phyloP scores from a whole-genome alignment of 1,140 invertebrate species.

The Bombyx mori region DNA sequence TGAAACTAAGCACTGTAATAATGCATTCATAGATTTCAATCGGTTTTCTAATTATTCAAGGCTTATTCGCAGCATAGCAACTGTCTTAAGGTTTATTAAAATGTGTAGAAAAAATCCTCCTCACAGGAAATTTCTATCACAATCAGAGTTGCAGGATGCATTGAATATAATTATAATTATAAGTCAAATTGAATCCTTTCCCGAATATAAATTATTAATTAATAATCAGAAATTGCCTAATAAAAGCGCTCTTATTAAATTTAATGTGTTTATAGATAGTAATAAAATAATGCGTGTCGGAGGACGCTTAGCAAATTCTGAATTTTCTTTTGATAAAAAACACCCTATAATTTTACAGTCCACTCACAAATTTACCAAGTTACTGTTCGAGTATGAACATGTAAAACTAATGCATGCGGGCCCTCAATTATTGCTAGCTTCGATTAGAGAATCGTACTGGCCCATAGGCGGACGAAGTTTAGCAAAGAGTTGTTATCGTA shows the following conservation, averaged over 20 bases:
- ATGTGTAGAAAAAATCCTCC: no score
- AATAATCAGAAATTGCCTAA: background rate
- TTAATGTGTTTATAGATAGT: slow-evolving; percentile 13
- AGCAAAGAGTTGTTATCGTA: slow-evolving; percentile 13
- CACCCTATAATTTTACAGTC: slow-evolving; percentile 12
- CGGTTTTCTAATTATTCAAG: no score
- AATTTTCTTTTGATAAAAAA: slow-evolving; percentile 5
- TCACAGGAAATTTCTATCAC: no score
- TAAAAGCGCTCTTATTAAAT: background rate
- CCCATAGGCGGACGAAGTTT: slow-evolving; percentile 10
- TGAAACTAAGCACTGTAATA: background rate
- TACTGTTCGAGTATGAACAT: slow-evolving; percentile 7
- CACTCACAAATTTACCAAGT: slow-evolving; percentile 7
- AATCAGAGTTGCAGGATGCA: no score
- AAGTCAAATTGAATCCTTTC: no score
- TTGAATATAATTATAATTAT: no score
- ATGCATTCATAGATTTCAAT: no score
- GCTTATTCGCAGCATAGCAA: no score
- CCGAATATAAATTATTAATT: background rate
- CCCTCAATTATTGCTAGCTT: slow-evolving; percentile 6
- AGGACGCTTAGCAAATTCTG: slow-evolving; percentile 1
- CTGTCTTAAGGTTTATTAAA: no score
- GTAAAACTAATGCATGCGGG: slow-evolving; percentile 10
- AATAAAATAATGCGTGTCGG: slow-evolving; percentile 1
- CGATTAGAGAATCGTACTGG: slow-evolving; percentile 9